Evolutionary conservation across 2,888 invertebrate species (phyloP), one percentile per base, ranked within the genome.

Genomic region (Notodonta dromedarius): DNA sequence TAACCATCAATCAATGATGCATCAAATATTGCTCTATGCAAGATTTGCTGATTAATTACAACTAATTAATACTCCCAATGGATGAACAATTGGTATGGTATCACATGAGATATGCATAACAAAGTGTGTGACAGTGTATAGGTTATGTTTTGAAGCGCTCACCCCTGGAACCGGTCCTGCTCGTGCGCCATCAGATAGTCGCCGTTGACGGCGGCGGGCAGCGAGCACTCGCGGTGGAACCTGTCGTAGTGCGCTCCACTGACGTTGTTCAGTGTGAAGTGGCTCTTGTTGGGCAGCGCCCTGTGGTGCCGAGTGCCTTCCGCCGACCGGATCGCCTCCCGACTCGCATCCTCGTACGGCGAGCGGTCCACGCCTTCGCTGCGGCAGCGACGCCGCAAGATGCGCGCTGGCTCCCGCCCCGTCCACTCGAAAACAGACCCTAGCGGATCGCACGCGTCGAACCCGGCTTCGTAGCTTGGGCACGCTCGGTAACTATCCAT

Each of bases 281-380:
- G 84, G 72, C 87, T 91, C 76, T 91, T 92, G 77, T 86, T 88
- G 13, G 89, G 79, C 67, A 83, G 75, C 57, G 80, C 76, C 71
- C 89, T 85, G 67, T 83, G 79, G 70, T 83, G 80, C 60, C 87
- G 78, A 69, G 77, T 75, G 63, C 80, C 78, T 71, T 89, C 91
- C 62, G 85, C 85, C 58, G 84, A 90, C 64, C 86, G 85, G 65
- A 79, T 82, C 39, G 59, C 64, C 69, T 90, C 90, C 61, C 88
- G 84, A 73, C 78, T 86, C 69, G 78, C 90, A 90, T 93, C 90
- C 85, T 93, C 93, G 77, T 89, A 93, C 57, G 93, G 92, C 70
- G 93, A 93, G 58, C 92, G 87, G 70, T 94, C 94, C 54, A 94
- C 82, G 57, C 94, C 93, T 76, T 94, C 94, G 77, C 94, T 94